These are phyloP conservation scores for Perodicticus potto DNA, from an alignment of 2,797 vertebrate species.

Conservation along the genomic window DNA sequence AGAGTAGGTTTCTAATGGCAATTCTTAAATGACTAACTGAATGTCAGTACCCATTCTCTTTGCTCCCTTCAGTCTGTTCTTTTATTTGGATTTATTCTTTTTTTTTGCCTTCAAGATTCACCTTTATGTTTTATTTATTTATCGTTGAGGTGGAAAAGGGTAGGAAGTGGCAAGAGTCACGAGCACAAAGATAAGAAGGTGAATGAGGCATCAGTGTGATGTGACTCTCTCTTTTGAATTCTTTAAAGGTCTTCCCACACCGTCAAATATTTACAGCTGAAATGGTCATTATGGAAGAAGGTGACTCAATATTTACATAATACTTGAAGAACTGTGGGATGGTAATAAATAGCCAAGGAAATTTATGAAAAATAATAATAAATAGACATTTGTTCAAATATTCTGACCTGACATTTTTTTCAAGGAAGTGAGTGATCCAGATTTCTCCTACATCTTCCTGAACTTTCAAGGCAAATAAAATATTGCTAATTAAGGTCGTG, in stretches of 20 bases:
- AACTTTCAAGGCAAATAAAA: constrained; percentile 48
- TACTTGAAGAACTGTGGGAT: constrained; percentile 6
- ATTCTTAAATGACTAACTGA: not conserved
- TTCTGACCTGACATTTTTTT: constrained; percentile 7
- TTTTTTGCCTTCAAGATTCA: not conserved
- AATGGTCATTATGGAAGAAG: constrained; percentile 32
- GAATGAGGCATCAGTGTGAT: not conserved
- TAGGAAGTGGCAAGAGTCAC: not conserved
- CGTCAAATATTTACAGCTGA: constrained; percentile 58
- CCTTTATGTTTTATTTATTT: not conserved
- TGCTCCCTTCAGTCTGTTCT: not conserved
- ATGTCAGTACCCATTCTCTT: not conserved
- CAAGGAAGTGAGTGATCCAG: not conserved
- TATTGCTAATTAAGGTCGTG: constrained; percentile 11
- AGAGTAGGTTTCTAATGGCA: not conserved
- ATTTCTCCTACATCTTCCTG: not conserved
- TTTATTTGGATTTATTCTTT: not conserved
- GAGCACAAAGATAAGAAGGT: constrained; percentile 27
- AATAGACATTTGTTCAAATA: constrained; percentile 54
- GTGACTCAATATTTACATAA: constrained; percentile 44
- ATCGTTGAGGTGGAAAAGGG: not conserved
- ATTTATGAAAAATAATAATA: constrained; percentile 59
- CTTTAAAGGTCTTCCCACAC: constrained; percentile 42
- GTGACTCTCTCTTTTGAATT: not conserved
- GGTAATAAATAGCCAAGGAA: constrained; percentile 31